phyloP scores from a whole-genome alignment of 2,888 invertebrate species.

The Anaspis maculata region DNA sequence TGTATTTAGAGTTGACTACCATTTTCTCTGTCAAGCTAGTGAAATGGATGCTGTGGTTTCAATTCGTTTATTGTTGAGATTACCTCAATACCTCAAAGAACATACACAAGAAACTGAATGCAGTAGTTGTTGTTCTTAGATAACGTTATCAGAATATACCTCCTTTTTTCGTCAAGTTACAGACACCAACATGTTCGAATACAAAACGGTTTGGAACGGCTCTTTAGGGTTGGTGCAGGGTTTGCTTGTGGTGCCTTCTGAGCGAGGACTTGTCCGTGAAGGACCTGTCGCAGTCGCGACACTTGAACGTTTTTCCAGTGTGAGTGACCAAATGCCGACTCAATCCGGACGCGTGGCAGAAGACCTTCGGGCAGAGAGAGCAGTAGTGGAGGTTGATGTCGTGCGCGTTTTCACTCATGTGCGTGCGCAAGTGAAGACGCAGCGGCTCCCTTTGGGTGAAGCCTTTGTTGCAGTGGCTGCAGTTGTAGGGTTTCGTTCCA shows the following conservation, averaged over 20 bases:
- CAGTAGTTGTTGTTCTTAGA: too few relatives aligned
- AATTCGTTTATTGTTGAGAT: too few relatives aligned
- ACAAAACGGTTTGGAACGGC: too few relatives aligned
- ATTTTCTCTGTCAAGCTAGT: too few relatives aligned
- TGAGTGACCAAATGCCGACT: slow-evolving; percentile 61
- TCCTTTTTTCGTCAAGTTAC: too few relatives aligned
- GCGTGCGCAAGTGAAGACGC: slow-evolving; percentile 52
- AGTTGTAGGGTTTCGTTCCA: slow-evolving; percentile 57
- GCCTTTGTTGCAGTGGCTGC: slow-evolving; percentile 56
- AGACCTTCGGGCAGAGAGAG: slow-evolving; percentile 55
- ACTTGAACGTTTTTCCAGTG: slow-evolving; percentile 55
- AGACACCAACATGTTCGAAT: too few relatives aligned
- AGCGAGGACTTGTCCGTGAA: slow-evolving; percentile 68
- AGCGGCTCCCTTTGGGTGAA: slow-evolving; percentile 67
- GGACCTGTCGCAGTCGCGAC: slow-evolving; percentile 55
- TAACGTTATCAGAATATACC: too few relatives aligned
- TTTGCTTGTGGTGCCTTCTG: slow-evolving; percentile 49
- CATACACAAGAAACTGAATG: too few relatives aligned
- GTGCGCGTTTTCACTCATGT: slow-evolving; percentile 48
- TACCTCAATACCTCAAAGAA: too few relatives aligned
- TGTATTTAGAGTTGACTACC: too few relatives aligned
- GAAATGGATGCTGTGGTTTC: too few relatives aligned
- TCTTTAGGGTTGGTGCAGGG: slow-evolving; percentile 33
- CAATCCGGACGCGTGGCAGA: slow-evolving; percentile 54
- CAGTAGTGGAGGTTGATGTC: slow-evolving; percentile 58